phyloP scores from a whole-genome alignment of 2,888 invertebrate genomes.

The Scaptomyza reducta region DNA sequence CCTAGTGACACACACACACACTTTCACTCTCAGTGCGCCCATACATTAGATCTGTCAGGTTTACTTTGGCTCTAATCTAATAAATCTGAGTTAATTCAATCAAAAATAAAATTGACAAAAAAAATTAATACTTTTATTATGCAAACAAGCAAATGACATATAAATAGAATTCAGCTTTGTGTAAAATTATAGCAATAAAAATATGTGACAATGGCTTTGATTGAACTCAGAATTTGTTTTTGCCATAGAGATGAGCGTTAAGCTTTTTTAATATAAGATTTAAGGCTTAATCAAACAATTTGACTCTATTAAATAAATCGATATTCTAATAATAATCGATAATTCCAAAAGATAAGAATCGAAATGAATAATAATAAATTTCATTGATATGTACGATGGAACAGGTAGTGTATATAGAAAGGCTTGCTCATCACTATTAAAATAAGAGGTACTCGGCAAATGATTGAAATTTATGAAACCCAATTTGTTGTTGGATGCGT shows the following conservation, averaged over 20 bases:
- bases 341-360: too few relatives aligned
- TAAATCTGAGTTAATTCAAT: conserved; percentile 48
- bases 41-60: conserved; percentile 6
- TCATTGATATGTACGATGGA: background rate
- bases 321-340: background rate
- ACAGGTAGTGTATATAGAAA: background rate
- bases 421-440: conserved; percentile 33
- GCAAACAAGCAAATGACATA: conserved; percentile 15
- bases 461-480: conserved; percentile 38
- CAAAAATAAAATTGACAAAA: conserved; percentile 29
- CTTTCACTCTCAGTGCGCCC: conserved; percentile 43
- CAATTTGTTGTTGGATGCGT: conserved; percentile 17
- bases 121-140: background rate
- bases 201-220: background rate
- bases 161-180: conserved; percentile 8
- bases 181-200: conserved; percentile 3
- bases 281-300: too few relatives aligned
- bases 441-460: conserved; percentile 8
- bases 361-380: too few relatives aligned
- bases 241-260: background rate
- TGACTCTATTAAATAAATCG: background rate
- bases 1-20: conserved; percentile 22
- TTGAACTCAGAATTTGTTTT: background rate
- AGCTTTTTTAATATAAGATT: background rate
- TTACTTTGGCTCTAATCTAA: conserved; percentile 44